Evolutionary conservation across 1,140 invertebrate genomes (phyloP), one percentile per base, ranked within the genome.

Genomic region (Matsumurasca onukii): DNA sequence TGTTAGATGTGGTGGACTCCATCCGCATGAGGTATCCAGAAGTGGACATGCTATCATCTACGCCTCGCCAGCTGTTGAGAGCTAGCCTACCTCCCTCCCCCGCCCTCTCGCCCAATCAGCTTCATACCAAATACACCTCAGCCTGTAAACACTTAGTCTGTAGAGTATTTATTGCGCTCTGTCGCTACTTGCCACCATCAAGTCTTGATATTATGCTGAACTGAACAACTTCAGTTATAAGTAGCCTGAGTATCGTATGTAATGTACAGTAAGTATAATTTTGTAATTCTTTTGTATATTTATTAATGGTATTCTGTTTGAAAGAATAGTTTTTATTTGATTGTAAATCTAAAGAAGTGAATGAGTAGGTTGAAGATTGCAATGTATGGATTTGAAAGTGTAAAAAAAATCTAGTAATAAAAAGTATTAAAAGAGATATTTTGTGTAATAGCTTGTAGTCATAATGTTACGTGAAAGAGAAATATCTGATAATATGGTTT

Each of bases 1-100:
- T 98, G 0, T 83, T 98, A 29, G 96, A 98, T 78, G 92, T 96
- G 0, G 92, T 98, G 3, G 95, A 98, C 81, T 89, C 89, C n/a
- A 93, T 96, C 73, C 84, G 94, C 69, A 86, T 92, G 30, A 83
- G 89, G 25, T 87, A 88, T 79, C 87, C 89, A 0, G 80, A 89
- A 72, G 84, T 93, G n/a, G 85, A 89, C 45, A 64, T 59, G 1
- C 51, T 74, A 1, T 71, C 75, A 15, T 61, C 31, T 34, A 17
- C 31, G 20, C 52, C 67, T 17, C n/a, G n/a, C n/a, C n/a, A n/a
- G n/a, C n/a, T n/a, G n/a, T 48, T 34, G 15, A 39, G 24, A 34
- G 63, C 31, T 34, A 24, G 24, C 22, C 49, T 51, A 12, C 55
- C 55, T 30, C 48, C 66, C 30, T 25, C 49, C 5, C n/a, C 52